Conservation (phyloP, 2,113 vertebrate species). For the Rhabdomys dilectus region DNA sequence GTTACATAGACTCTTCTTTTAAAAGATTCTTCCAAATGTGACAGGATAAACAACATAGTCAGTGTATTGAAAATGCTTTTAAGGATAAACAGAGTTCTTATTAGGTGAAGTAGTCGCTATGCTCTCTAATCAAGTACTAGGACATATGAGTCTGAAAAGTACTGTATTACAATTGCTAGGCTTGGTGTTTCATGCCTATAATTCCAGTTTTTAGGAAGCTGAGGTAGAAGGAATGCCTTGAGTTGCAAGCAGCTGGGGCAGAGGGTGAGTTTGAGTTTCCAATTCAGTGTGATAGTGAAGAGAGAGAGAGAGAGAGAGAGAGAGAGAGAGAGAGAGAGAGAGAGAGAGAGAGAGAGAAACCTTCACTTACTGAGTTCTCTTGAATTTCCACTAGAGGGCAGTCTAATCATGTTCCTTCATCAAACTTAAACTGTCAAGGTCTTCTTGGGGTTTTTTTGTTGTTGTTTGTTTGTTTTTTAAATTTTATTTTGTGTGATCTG, state of each 20-base stretch:
- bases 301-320: too few relatives aligned
- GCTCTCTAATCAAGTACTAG: background rate
- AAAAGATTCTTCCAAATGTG: background rate
- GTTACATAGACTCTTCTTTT: background rate
- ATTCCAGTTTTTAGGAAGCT: background rate
- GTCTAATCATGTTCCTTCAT: constrained; percentile 72
- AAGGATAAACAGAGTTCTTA: background rate
- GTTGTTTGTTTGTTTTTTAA: too few relatives aligned
- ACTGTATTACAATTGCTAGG: too few relatives aligned
- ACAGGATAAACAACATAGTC: background rate
- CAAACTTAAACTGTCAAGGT: background rate
- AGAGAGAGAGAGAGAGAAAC: background rate
- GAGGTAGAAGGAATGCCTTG: background rate
- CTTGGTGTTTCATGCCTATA: background rate
- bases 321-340: too few relatives aligned
- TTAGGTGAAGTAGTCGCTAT: background rate
- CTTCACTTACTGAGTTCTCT: constrained; percentile 51
- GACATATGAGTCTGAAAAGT: background rate
- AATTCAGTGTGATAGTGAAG: background rate
- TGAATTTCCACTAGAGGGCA: constrained; percentile 85
- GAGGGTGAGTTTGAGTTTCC: background rate
- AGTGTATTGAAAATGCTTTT: background rate
- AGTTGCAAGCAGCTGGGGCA: background rate
- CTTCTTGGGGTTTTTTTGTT: background rate
- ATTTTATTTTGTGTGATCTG: constrained; percentile 48